Evolutionary conservation across 2,888 invertebrate genomes (phyloP), one percentile per base, ranked within the genome.

Genomic region (Lepas anatifera): DNA sequence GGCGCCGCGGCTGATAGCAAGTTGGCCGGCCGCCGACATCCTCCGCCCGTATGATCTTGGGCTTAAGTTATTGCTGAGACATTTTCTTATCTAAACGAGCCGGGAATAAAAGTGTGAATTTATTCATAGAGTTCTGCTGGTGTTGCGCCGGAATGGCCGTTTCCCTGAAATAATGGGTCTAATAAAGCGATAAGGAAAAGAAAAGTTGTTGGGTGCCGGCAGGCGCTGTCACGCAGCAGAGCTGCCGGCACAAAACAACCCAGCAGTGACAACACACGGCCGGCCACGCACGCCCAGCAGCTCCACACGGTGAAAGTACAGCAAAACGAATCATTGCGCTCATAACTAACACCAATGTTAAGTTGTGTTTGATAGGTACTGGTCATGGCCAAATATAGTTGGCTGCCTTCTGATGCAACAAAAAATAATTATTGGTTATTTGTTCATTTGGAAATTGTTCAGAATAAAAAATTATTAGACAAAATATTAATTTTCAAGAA

Each of bases 51-150:
- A 58, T 58, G 58, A 58, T 58, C 58, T 58, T 58, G 58, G 18
- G 58, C 58, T 22, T 58, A 58, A 58, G 32, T 58, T 58, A 58
- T 58, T 58, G 58, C 58, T 18, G 58, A 58, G 32, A 58, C 58
- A 58, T 58, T 58, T 58, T 58, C 58, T 58, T 58, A 58, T 58
- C 58, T 58, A 58, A 58, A 58, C 58, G 58, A 58, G 58, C 32
- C 58, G 58, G 58, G 58, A 58, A 58, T 58, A 58, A 58, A 58
- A 58, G 58, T 58, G 58, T 58, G 58, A 58, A 58, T 58, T 58
- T 58, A 58, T 58, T 58, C 58, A 58, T 58, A 58, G 58, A 58
- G 58, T 58, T 58, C 58, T 58, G 58, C 58, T 52, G 27, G 16
- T 32, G 58, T 18, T 11, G 32, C 18, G 58, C 58, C 3, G 32